Evolutionary conservation across 2,888 invertebrate genomes (phyloP).

Genomic region (Gastracanthus pulcherrimus): DNA sequence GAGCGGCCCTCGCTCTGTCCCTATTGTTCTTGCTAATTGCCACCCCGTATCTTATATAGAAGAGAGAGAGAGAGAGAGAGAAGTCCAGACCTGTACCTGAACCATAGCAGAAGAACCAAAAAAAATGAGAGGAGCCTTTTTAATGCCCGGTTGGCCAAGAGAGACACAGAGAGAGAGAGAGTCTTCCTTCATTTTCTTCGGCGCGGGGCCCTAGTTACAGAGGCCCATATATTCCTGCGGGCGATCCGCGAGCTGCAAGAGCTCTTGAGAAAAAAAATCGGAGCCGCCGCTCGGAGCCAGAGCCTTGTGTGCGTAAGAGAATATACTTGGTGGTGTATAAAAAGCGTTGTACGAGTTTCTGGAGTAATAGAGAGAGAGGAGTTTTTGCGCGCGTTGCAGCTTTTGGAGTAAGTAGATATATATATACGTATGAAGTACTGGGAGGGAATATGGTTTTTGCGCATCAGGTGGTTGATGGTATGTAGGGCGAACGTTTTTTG

Average conservation of each 20-base stretch:
- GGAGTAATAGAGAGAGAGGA: no score
- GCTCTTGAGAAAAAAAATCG: constrained; percentile 31
- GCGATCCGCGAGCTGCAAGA: constrained; percentile 41
- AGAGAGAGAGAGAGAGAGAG: neutral
- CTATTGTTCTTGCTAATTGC: constrained; percentile 78
- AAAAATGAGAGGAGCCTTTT: no score
- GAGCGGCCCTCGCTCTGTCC: constrained; percentile 65
- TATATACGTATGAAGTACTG: neutral
- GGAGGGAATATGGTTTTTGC: neutral
- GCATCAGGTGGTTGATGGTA: neutral
- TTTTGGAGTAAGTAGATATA: no score
- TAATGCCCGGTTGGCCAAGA: constrained; percentile 38
- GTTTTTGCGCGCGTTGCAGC: neutral
- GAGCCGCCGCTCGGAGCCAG: neutral
- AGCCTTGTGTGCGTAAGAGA: neutral
- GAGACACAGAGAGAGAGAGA: no score
- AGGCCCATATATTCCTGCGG: constrained; percentile 64
- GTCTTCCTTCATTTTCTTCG: constrained; percentile 38
- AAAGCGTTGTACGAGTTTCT: neutral
- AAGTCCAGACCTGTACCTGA: neutral
- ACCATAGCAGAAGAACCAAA: no score
- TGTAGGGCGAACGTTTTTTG: neutral
- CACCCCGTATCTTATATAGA: constrained; percentile 66
- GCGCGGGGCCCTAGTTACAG: constrained; percentile 67
- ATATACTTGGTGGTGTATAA: neutral